Evolutionary conservation across 2,797 vertebrate genomes (phyloP).

Genomic region (Microhierax caerulescens): DNA sequence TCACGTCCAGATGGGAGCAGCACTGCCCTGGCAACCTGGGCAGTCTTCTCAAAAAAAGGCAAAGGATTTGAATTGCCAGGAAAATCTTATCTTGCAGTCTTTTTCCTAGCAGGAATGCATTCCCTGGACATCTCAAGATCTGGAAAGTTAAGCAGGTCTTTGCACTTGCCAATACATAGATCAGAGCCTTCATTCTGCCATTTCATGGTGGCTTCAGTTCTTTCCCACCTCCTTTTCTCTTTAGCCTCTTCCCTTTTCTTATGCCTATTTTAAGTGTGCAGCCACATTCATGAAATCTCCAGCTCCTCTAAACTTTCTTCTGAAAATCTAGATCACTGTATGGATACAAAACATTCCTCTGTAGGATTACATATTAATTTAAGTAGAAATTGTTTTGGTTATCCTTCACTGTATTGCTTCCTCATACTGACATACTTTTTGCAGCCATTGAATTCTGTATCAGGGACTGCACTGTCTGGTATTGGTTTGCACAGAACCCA

Average conservation of each 20-base stretch:
- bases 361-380: not conserved
- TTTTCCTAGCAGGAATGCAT: not conserved
- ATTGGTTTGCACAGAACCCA: not conserved
- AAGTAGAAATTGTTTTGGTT: not conserved
- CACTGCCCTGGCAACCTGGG: not conserved
- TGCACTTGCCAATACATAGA: not conserved
- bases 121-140: not conserved
- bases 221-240: not conserved
- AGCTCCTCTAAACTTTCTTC: not conserved
- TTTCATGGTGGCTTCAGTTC: not conserved
- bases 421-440: not conserved
- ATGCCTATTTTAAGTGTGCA: not conserved
- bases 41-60: not conserved
- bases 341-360: not conserved
- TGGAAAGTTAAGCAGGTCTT: not conserved
- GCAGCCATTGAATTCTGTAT: not conserved
- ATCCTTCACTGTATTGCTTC: not conserved
- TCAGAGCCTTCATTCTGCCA: too few species aligned
- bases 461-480: not conserved
- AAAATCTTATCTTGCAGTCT: not conserved
- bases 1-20: not conserved
- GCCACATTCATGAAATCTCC: not conserved
- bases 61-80: not conserved
- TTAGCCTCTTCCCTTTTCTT: not conserved
- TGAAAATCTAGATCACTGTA: not conserved